A percentile compares a stretch with the other conserved stretches of the same genome.
Evolutionary conservation across 2,888 invertebrate genomes (phyloP).

Genomic region (Drosophila flavopinicola): DNA sequence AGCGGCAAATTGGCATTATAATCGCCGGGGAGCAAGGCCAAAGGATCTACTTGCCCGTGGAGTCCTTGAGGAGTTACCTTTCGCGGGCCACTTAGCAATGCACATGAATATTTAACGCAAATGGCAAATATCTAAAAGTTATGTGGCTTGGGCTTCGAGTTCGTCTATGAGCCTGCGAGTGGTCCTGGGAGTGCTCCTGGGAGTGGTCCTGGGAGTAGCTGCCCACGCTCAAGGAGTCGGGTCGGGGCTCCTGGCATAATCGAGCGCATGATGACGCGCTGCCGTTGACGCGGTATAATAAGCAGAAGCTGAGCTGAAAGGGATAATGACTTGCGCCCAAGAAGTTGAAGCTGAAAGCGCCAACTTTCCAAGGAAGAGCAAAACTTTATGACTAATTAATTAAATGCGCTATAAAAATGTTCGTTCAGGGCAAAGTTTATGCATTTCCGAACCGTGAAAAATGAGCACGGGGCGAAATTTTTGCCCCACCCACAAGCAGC

Average conservation of each 20-base stretch:
- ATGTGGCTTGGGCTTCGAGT: conserved; percentile 27
- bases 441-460: conserved; percentile 58
- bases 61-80: conserved; percentile 50
- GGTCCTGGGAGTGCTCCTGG: conserved; percentile 8
- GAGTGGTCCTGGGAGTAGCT: no score
- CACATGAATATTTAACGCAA: conserved; percentile 74
- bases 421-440: conserved; percentile 60
- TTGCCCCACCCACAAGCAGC: no score
- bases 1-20: conserved; percentile 53
- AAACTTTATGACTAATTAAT: conserved; percentile 80
- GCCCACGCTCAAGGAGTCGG: conserved; percentile 13
- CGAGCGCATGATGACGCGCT: conserved; percentile 63
- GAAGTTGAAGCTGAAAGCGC: conserved; percentile 56
- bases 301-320: conserved; percentile 55
- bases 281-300: conserved; percentile 65
- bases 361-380: conserved; percentile 57
- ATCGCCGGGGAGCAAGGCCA: conserved; percentile 38
- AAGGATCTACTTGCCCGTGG: conserved; percentile 1
- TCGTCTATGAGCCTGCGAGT: conserved; percentile 7
- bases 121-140: conserved; percentile 58
- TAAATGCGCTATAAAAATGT: conserved; percentile 77
- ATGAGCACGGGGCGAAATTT: conserved; percentile 30
- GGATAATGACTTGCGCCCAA: conserved; percentile 63
- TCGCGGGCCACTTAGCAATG: conserved; percentile 58
- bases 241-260: conserved; percentile 56